Conservation (phyloP, 2,888 invertebrate species). For the Salpingus planirostris region DNA sequence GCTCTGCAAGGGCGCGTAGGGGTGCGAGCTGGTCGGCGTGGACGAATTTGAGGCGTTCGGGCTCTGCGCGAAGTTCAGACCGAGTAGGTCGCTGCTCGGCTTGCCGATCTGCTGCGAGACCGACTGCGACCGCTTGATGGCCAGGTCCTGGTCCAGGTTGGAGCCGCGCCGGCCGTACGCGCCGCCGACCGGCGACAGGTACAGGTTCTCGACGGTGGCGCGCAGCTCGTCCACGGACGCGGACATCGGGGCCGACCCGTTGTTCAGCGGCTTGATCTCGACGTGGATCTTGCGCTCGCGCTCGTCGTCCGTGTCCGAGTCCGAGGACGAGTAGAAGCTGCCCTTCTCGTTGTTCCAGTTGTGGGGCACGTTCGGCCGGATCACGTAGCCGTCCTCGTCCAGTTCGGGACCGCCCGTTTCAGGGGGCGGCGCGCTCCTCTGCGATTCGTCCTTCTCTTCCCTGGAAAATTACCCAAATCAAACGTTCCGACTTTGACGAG, state of each 20-base stretch:
- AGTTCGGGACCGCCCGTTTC: slow-evolving; percentile 56
- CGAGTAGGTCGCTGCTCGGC: slow-evolving; percentile 71
- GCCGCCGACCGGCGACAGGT: slow-evolving; percentile 66
- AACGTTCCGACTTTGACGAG: too few species aligned
- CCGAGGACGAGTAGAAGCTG: slow-evolving; percentile 84
- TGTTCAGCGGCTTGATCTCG: slow-evolving; percentile 89
- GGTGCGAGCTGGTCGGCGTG: slow-evolving; percentile 53
- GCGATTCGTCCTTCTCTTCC: slow-evolving; percentile 66
- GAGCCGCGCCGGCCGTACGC: slow-evolving; percentile 56
- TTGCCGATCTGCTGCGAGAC: slow-evolving; percentile 68
- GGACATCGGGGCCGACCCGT: slow-evolving; percentile 81
- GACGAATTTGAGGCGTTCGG: slow-evolving; percentile 75
- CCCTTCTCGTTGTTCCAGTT: slow-evolving; percentile 68
- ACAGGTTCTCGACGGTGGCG: slow-evolving; percentile 86
- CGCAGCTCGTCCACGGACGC: slow-evolving; percentile 93
- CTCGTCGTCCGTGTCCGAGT: slow-evolving; percentile 82
- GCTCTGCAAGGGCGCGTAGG: slow-evolving; percentile 74
- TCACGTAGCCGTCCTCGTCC: slow-evolving; percentile 89
- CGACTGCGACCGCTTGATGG: slow-evolving; percentile 63
- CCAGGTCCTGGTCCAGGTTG: slow-evolving; percentile 55
- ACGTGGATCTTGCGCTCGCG: slow-evolving; percentile 84
- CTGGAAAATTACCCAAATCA: too few species aligned
- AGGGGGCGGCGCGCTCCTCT: slow-evolving; percentile 34
- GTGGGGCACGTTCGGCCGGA: slow-evolving; percentile 70
- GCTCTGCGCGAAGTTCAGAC: slow-evolving; percentile 66